Evolutionary conservation across 2,797 vertebrate genomes (phyloP).

Genomic region (Neomorphus geoffroyi): DNA sequence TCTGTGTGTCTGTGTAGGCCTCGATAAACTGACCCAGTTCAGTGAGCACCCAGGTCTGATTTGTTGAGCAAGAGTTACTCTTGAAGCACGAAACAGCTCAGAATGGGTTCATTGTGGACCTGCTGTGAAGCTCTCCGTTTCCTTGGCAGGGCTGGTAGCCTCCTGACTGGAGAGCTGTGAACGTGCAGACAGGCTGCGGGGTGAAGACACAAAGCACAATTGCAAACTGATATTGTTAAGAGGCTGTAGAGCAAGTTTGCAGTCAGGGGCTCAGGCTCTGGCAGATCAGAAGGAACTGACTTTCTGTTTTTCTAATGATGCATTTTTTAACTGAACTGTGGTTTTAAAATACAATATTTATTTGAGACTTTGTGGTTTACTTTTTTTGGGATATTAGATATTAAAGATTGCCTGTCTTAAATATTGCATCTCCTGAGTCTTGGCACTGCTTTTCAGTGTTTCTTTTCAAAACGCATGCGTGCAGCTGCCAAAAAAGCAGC

Average conservation of each 20-base stretch:
- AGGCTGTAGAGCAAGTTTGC: background rate
- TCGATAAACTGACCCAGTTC: background rate
- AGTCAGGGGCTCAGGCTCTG: background rate
- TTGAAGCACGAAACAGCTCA: rapidly evolving
- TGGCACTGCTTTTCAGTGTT: background rate
- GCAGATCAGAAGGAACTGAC: background rate
- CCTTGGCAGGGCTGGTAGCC: background rate
- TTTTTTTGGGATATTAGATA: background rate
- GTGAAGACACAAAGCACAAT: rapidly evolving
- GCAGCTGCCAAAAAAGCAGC: background rate
- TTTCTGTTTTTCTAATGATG: background rate
- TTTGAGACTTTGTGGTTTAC: background rate
- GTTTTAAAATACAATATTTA: background rate
- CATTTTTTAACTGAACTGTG: background rate
- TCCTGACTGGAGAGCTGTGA: background rate
- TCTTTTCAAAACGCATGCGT: background rate
- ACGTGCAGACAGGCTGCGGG: background rate
- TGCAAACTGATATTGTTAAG: background rate
- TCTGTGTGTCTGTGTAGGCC: background rate
- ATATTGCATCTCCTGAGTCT: background rate
- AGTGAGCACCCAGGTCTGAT: background rate
- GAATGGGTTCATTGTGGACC: background rate
- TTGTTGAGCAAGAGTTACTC: background rate
- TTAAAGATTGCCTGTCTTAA: background rate
- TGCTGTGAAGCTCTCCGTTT: background rate